Conservation (phyloP, 1,140 invertebrate species). For the Geopemphigus sp. region DNA sequence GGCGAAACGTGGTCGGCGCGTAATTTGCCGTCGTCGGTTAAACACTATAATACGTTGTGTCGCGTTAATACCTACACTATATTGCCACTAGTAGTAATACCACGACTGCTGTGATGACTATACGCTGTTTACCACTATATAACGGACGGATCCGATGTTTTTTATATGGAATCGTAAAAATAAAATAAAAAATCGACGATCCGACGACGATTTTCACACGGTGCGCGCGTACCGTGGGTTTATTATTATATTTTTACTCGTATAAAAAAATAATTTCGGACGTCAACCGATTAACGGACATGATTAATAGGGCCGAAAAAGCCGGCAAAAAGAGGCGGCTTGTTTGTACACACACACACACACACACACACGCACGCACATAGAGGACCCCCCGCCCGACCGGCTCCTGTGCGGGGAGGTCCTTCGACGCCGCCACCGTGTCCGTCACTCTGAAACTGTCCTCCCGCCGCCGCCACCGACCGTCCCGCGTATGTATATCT, state of each 20-base stretch:
- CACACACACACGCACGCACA: neutral
- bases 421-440: neutral
- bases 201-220: conserved; percentile 47
- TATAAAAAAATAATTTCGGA: conserved; percentile 40
- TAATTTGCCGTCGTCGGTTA: neutral
- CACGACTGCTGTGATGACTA: neutral
- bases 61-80: too few relatives aligned
- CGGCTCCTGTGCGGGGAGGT: neutral
- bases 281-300: conserved; percentile 38
- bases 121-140: neutral
- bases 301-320: conserved; percentile 46
- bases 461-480: neutral
- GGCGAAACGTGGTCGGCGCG: neutral
- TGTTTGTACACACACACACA: conserved; percentile 15
- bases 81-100: neutral
- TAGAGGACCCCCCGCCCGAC: too few relatives aligned
- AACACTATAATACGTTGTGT: too few relatives aligned
- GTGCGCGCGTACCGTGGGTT: conserved; percentile 28
- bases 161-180: conserved; percentile 42
- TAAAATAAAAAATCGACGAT: conserved; percentile 1
- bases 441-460: conserved; percentile 28
- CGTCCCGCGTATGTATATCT: too few relatives aligned
- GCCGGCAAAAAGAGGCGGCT: conserved; percentile 43
- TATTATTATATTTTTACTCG: conserved; percentile 24
- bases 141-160: conserved; percentile 29